Conservation (phyloP, 1,140 invertebrate species). For the Drosophila sulfurigaster region DNA sequence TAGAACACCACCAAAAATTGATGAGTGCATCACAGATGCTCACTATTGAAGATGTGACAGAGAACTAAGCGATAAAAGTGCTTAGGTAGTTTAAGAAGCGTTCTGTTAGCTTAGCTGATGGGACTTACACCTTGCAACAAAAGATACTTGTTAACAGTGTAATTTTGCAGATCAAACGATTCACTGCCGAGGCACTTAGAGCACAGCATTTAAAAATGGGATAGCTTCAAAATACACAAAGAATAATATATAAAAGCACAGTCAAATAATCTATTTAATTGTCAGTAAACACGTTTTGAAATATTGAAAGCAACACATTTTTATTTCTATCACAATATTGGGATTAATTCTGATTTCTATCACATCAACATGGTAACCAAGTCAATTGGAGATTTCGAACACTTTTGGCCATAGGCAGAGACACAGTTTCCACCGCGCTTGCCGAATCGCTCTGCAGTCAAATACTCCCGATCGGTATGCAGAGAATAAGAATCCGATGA, state of each 20-base stretch:
- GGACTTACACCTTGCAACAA: conserved; percentile 9
- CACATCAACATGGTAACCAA: conserved; percentile 53
- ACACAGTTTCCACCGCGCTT: conserved; percentile 55
- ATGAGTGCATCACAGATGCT: conserved; percentile 4
- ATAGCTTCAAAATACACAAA: too few species aligned
- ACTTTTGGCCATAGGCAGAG: conserved; percentile 46
- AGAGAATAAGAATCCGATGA: conserved; percentile 51
- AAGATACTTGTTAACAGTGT: conserved; percentile 4
- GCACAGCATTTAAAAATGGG: too few species aligned
- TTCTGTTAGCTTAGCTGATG: conserved; percentile 12
- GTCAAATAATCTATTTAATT: too few species aligned
- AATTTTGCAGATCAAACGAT: background rate
- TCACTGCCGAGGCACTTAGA: background rate
- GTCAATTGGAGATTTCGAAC: conserved; percentile 58
- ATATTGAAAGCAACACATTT: background rate
- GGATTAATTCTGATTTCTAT: background rate
- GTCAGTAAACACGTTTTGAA: background rate
- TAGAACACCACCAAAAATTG: background rate
- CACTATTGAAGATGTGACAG: conserved; percentile 18
- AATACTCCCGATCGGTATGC: conserved; percentile 51
- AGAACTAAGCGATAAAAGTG: conserved; percentile 37
- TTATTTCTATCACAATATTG: conserved; percentile 35
- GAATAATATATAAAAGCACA: too few species aligned
- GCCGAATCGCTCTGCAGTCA: conserved; percentile 58
- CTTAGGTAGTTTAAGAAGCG: background rate